Evolutionary conservation across 1,140 invertebrate species (phyloP).

Genomic region (Hyles euphorbiae): DNA sequence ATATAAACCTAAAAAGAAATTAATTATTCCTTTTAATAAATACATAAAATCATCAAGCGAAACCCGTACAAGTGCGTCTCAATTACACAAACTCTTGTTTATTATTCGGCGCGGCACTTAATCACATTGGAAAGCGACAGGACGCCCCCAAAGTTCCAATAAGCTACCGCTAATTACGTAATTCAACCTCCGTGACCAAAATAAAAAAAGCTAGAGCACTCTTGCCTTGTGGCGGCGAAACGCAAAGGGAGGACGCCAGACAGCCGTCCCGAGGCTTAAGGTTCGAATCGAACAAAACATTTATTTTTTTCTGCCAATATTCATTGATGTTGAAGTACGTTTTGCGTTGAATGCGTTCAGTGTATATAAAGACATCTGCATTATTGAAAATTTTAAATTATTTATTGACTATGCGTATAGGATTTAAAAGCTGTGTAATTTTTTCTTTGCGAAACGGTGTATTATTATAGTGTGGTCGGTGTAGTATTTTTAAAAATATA

Average conservation of each 20-base stretch:
- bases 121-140: constrained; percentile 48
- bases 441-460: too few relatives aligned
- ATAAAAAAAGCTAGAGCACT: constrained; percentile 58
- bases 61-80: constrained; percentile 1
- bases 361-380: too few relatives aligned
- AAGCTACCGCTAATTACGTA: constrained; percentile 68
- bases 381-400: too few relatives aligned
- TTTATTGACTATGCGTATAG: too few relatives aligned
- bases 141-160: constrained; percentile 45
- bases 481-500: too few relatives aligned
- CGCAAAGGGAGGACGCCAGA: constrained; percentile 35
- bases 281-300: neutral
- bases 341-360: too few relatives aligned
- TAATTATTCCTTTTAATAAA: too few relatives aligned
- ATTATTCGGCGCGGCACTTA: constrained; percentile 38
- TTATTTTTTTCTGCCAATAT: neutral
- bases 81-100: constrained; percentile 13
- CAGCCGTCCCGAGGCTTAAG: neutral
- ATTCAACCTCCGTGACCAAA: constrained; percentile 66
- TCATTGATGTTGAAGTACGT: too few relatives aligned
- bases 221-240: constrained; percentile 51
- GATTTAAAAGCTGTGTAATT: too few relatives aligned
- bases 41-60: too few relatives aligned
- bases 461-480: too few relatives aligned
- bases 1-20: too few relatives aligned